Evolutionary conservation across 2,113 vertebrate genomes (phyloP).

Genomic region (Arizona elegans): DNA sequence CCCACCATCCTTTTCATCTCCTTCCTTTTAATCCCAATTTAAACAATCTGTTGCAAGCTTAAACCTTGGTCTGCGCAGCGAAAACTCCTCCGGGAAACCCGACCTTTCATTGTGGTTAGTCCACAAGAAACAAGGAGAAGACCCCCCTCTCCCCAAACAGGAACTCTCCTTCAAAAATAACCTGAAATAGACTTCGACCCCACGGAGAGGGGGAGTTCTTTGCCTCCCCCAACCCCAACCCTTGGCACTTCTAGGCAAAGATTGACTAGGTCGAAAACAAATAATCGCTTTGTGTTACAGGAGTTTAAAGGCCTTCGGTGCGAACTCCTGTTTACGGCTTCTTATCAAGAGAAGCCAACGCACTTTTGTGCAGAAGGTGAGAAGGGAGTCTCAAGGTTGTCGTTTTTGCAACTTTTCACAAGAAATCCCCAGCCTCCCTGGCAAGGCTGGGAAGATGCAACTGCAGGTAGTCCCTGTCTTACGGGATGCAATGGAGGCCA

Average conservation of each 20-base stretch:
- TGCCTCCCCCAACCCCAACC: no score
- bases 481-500: background rate
- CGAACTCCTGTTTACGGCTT: background rate
- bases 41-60: background rate
- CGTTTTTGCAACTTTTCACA: background rate
- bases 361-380: background rate
- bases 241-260: background rate
- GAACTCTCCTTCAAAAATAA: background rate
- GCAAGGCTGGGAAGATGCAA: background rate
- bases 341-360: background rate
- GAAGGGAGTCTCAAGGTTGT: background rate
- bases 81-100: background rate
- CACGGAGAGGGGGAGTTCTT: background rate
- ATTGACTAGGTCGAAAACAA: background rate
- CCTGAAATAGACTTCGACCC: background rate
- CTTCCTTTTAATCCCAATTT: background rate
- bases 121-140: background rate
- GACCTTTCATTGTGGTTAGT: background rate
- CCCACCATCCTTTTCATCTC: background rate
- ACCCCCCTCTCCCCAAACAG: fast-evolving
- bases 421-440: background rate
- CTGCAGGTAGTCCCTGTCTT: background rate
- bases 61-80: background rate
- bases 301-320: background rate
- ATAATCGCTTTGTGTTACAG: background rate